phyloP scores from a whole-genome alignment of 2,797 vertebrate genomes.

The Anguilla marmorata region DNA sequence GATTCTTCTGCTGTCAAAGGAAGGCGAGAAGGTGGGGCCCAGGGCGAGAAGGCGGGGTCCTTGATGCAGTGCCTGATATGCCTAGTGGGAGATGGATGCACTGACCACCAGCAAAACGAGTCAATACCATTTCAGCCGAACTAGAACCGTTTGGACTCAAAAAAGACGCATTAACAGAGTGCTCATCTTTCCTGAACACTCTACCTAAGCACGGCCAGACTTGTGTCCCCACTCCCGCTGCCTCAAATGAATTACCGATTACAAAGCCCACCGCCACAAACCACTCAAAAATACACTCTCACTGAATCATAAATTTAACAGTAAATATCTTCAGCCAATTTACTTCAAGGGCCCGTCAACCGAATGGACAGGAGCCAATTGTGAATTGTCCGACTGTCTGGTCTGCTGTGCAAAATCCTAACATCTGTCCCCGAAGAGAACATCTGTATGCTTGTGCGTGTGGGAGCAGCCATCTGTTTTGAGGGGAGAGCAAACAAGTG shows the following conservation, averaged over 20 bases:
- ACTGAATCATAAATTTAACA: not conserved
- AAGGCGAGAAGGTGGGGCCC: no score
- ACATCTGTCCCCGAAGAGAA: constrained; percentile 66
- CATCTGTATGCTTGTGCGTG: constrained; percentile 70
- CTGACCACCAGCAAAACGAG: constrained; percentile 18
- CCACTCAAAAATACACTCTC: not conserved
- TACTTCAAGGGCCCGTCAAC: not conserved
- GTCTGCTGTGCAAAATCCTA: constrained; percentile 59
- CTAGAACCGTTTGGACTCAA: not conserved
- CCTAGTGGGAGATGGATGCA: not conserved
- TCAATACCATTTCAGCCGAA: not conserved
- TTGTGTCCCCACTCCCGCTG: no score
- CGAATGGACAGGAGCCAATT: not conserved
- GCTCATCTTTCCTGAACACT: no score
- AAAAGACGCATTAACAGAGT: no score
- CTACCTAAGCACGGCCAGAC: no score
- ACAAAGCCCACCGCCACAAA: not conserved
- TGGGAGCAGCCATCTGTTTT: constrained; percentile 67
- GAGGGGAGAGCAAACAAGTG: constrained; percentile 44
- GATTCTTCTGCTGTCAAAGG: no score
- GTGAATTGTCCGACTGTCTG: not conserved
- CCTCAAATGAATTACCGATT: not conserved
- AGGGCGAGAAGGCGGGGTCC: no score
- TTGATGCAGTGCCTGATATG: no score
- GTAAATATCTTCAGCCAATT: not conserved